Base-by-base conservation (phyloP, 2,888 invertebrate species). In the Macrostomum cliftonense region DNA sequence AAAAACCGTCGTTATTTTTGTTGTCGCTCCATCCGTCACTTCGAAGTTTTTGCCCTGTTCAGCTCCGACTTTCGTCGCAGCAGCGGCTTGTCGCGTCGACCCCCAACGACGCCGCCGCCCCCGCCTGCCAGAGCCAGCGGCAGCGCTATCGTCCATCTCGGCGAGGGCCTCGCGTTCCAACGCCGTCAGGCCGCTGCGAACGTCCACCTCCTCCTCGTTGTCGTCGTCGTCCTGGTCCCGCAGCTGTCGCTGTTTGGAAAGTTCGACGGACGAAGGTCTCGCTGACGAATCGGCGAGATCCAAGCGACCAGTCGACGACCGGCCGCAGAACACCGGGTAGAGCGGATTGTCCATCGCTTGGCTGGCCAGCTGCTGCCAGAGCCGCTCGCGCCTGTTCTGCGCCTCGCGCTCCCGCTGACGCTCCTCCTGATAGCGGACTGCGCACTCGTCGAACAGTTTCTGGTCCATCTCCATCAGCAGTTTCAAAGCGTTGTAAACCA, bases 401-500 rank as follows among this genome's bases (percentile, higher is more conserved):
- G 50, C 51, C 37, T 51, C 51, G 20, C 43, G 28, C 44, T 51
- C 50, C 42, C 50, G 19, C 16, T 17, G 16, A 2, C 40, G 2
- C 19, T 16, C 14, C 45, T 45, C 51, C 19, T 42, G 46, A 38
- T 51, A 51, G 16, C 51, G 37, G 19, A 51, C 44, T 11, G 51
- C 52, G 21, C 51, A 70, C 50, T 97, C 95, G 72, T 99, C 97
- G 70, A 99, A 97, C 59, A 99, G 78, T 74, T 91, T 93, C 68
- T 91, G 91, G 77, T 97, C 97, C 95, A 99, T 97, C 75, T 97
- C 97, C 97, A 97, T 97, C 75, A 99, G 97, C 51, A 95, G 83
- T 76, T 97, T 97, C 65, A 97, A 81, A 67, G 97, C 97, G 74
- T 99, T 97, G 77, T 99, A 97, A 63, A 97, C 93, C 64, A 97